A percentile compares a stretch with the other conserved stretches of the same genome.
Evolutionary conservation across 92 coral and sea anemone genomes (phyloP).

Genomic region (Siderastrea siderea): DNA sequence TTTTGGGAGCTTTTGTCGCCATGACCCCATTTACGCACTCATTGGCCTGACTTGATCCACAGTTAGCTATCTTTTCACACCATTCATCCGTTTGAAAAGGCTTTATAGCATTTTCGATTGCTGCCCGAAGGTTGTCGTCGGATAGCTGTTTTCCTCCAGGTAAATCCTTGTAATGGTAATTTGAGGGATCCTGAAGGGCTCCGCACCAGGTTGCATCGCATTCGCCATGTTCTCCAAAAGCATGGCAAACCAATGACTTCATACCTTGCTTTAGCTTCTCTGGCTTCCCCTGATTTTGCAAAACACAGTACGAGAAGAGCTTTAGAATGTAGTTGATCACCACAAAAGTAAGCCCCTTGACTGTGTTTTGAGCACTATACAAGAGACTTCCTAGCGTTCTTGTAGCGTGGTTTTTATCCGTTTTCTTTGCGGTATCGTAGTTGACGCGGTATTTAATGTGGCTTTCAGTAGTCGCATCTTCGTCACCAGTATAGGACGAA

Average conservation of each 20-base stretch:
- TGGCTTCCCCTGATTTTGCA: slow-evolving; percentile 50
- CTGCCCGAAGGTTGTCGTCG: too few species aligned
- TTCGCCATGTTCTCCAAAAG: slow-evolving; percentile 42
- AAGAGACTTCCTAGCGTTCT: slow-evolving; percentile 42
- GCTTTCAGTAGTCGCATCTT: too few species aligned
- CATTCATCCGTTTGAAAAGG: neutral
- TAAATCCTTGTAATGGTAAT: slow-evolving; percentile 23
- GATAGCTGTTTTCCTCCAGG: slow-evolving; percentile 39
- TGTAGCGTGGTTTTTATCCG: slow-evolving; percentile 51
- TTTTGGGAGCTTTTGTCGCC: slow-evolving; percentile 46
- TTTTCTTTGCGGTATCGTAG: neutral
- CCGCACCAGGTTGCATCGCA: slow-evolving; percentile 52
- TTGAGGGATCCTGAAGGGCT: neutral
- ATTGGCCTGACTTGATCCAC: slow-evolving; percentile 41
- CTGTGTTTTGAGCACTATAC: slow-evolving; percentile 18
- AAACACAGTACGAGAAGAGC: slow-evolving; percentile 18
- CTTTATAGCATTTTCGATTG: neutral
- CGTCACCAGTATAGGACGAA: too few species aligned
- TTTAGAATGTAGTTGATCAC: slow-evolving; percentile 5
- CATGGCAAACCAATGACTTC: slow-evolving; percentile 42
- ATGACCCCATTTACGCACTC: slow-evolving; percentile 52
- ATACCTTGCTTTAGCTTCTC: slow-evolving; percentile 16
- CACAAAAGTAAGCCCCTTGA: slow-evolving; percentile 36
- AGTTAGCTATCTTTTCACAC: neutral
- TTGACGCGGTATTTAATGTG: too few species aligned